Base-by-base conservation (phyloP, 2,888 invertebrate species). In the Chrysolina americana region DNA sequence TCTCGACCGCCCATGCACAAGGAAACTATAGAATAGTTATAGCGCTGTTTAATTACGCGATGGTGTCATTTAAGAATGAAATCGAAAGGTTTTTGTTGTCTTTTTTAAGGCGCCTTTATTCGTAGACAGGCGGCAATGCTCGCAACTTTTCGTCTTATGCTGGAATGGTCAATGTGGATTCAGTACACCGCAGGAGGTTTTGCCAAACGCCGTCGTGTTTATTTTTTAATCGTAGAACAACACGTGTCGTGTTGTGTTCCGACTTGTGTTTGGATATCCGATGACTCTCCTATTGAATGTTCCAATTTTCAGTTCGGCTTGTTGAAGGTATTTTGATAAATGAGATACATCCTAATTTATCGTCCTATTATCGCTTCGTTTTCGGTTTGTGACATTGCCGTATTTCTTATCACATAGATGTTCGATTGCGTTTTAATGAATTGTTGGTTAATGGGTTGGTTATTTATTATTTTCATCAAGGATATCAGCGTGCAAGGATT, bases 101-200 rank as follows among this genome's bases (percentile, higher is more conserved):
- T 65, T 74, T 78, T 78, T 72, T 68, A 64, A 73, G 72, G 71
- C 74, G 70, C 76, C 72, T 72, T 62, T 71, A 69, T 21, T 78
- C 79, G 79, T 79, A 71, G 28, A 63, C 63, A 65, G 23, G 77
- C 79, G 77, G 77, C 75, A 76, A 71, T 74, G 70, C 68, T 77
- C 79, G 79, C 77, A 19, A 65, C 59, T 75, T 69, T 70, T 73
- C 79, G 78, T 69, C 73, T 68, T 47, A 17, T 65, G 53, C 69
- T 70, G 41, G 71, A 75, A 71, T 74, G 71, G 71, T 44, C 64
- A 74, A 56, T 69, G 68, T 44, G 28, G 53, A 64, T 62, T 71
- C 71, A 75, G 75, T 75, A 56, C 41, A 68, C 53, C 74, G 76
- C 71, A 74, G 64, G 23, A 59, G 41, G 41, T 66, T 56, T 69